phyloP scores from a whole-genome alignment of 2,888 invertebrate species.

The Brenthis daphne region DNA sequence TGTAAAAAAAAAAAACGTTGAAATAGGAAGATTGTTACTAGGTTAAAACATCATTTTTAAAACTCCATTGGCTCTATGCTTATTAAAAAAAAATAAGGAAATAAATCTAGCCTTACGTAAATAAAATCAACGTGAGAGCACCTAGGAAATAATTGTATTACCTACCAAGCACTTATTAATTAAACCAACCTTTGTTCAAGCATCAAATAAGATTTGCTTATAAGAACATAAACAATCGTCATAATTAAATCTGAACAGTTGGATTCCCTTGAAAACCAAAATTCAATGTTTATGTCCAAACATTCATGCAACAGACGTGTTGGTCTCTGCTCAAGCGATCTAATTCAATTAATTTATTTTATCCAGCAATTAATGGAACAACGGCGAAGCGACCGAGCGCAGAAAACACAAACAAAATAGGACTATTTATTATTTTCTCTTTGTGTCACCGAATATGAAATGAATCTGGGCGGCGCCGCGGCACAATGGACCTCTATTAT shows the following conservation, averaged over 20 bases:
- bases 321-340: constrained; percentile 62
- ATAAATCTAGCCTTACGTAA: neutral
- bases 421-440: constrained; percentile 79
- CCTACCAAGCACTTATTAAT: constrained; percentile 4
- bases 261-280: constrained; percentile 56
- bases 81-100: neutral
- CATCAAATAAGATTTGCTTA: constrained; percentile 4
- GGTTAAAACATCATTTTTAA: too few species aligned
- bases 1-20: too few species aligned
- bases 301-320: constrained; percentile 69
- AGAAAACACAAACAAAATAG: constrained; percentile 73
- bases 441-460: constrained; percentile 62
- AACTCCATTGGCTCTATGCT: neutral
- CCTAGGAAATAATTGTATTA: constrained; percentile 1
- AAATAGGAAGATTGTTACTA: too few species aligned
- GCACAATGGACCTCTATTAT: constrained; percentile 72
- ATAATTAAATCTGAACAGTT: constrained; percentile 50
- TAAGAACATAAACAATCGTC: constrained; percentile 36
- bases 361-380: constrained; percentile 74
- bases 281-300: constrained; percentile 66
- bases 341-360: constrained; percentile 80
- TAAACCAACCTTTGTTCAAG: constrained; percentile 8
- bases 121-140: neutral
- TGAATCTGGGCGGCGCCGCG: constrained; percentile 66
- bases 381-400: constrained; percentile 73